Conservation (phyloP, 2,113 vertebrate species). For the Fregetta grallaria region DNA sequence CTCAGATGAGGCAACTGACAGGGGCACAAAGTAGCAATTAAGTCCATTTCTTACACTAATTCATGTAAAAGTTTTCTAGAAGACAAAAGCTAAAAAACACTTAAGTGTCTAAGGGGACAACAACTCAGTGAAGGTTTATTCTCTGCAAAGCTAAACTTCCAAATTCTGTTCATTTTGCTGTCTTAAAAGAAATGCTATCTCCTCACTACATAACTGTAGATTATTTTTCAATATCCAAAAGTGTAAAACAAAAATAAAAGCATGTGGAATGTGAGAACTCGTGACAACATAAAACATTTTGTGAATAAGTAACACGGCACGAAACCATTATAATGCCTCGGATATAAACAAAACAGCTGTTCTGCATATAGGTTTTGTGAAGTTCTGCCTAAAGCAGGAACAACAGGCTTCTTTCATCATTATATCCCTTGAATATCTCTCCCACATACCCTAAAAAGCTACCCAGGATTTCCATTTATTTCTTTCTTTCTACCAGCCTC, state of each 20-base stretch:
- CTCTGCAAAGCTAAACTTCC: not conserved
- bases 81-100: not conserved
- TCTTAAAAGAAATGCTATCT: not conserved
- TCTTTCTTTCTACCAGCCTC: not conserved
- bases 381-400: not conserved
- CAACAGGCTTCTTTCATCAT: not conserved
- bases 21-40: not conserved
- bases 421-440: not conserved
- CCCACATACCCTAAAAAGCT: not conserved
- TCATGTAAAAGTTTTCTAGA: not conserved
- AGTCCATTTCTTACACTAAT: not conserved
- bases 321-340: not conserved
- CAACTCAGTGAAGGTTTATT: not conserved
- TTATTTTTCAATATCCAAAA: not conserved
- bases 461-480: not conserved
- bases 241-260: not conserved
- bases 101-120: not conserved
- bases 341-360: not conserved
- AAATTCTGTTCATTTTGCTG: not conserved
- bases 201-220: not conserved
- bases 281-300: not conserved
- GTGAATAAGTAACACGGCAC: not conserved
- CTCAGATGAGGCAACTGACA: not conserved
- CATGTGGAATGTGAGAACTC: not conserved
- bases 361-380: not conserved